A percentile compares a stretch with the other conserved stretches of the same genome.
Conservation (phyloP, 2,113 vertebrate species). For the Embiotoca jacksoni region DNA sequence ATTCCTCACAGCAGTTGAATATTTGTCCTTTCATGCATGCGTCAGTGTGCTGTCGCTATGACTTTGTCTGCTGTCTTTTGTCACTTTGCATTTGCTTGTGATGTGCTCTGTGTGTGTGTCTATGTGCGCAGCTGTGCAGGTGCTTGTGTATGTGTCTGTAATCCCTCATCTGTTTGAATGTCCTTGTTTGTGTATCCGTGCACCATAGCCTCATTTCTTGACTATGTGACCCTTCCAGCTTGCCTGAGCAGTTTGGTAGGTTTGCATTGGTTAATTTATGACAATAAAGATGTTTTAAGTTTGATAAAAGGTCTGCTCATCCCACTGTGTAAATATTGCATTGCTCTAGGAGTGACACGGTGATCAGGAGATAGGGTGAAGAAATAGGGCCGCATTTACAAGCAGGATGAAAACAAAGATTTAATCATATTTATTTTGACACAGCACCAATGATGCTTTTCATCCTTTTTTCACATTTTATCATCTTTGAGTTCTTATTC, state of each 20-base stretch:
- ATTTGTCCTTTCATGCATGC: slow-evolving; percentile 60
- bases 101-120: slow-evolving; percentile 23
- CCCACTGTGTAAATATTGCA: slow-evolving; percentile 8
- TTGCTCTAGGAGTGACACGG: slow-evolving; percentile 8
- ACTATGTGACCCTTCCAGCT: slow-evolving; percentile 34
- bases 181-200: slow-evolving; percentile 24
- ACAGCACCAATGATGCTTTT: background rate
- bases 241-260: slow-evolving; percentile 19
- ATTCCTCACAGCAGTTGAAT: slow-evolving; percentile 64
- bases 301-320: background rate
- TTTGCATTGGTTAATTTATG: slow-evolving; percentile 2
- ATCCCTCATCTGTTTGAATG: slow-evolving; percentile 35
- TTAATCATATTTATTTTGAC: background rate
- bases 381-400: background rate
- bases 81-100: slow-evolving; percentile 67
- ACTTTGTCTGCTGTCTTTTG: slow-evolving; percentile 67
- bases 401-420: background rate
- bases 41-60: slow-evolving; percentile 65
- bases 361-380: background rate
- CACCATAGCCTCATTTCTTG: background rate
- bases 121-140: slow-evolving; percentile 8
- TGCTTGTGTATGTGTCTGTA: slow-evolving; percentile 21
- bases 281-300: slow-evolving; percentile 18
- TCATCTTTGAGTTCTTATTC: background rate
- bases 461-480: background rate